These are phyloP conservation scores for Agapostemon virescens DNA, from an alignment of 2,888 invertebrate species.

Conservation along the genomic window DNA sequence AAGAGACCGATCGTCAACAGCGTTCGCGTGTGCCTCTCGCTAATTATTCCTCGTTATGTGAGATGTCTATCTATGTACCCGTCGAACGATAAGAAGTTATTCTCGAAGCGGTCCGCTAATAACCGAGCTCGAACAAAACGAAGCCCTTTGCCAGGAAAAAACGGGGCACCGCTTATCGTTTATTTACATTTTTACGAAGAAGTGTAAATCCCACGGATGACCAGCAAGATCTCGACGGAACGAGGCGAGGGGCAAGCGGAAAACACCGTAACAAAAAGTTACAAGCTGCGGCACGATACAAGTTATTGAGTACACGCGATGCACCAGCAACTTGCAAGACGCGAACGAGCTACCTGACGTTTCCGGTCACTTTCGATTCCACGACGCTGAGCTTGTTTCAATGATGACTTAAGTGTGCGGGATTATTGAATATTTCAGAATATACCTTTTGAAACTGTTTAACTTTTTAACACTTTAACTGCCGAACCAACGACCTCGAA, in stretches of 20 bases:
- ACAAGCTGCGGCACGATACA: neutral
- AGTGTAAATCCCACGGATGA: conserved; percentile 22
- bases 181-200: conserved; percentile 24
- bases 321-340: neutral
- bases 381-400: neutral
- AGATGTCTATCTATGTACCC: conserved; percentile 37
- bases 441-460: no score
- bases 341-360: neutral
- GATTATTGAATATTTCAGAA: no score
- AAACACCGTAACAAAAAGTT: conserved; percentile 11
- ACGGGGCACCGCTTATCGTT: conserved; percentile 10
- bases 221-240: neutral
- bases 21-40: conserved; percentile 32
- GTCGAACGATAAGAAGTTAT: conserved; percentile 23
- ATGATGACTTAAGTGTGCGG: no score
- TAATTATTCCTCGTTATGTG: conserved; percentile 31
- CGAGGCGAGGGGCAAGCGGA: neutral
- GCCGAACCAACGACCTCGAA: no score
- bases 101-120: neutral
- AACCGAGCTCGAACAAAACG: conserved; percentile 9
- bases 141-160: neutral
- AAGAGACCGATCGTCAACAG: conserved; percentile 7
- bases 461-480: no score
- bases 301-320: conserved; percentile 2
- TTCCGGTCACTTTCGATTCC: neutral